Evolutionary conservation across 2,113 vertebrate genomes (phyloP).

Genomic region (Carlito syrichta): DNA sequence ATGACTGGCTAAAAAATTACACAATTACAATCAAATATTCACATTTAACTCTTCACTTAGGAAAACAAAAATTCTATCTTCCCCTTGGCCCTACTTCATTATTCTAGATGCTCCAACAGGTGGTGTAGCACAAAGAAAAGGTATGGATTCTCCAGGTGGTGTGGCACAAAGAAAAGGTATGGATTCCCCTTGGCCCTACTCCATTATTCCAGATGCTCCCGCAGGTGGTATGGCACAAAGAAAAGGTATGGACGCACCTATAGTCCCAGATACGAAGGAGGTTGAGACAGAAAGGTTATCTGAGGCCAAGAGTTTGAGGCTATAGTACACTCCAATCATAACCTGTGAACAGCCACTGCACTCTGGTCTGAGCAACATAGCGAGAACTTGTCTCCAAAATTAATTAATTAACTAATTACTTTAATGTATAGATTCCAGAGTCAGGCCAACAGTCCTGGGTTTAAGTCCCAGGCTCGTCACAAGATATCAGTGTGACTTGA

Average conservation of each 20-base stretch:
- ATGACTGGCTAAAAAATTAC: background rate
- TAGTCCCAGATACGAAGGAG: background rate
- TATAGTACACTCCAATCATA: too few species aligned
- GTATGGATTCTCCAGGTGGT: background rate
- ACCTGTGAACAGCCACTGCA: too few species aligned
- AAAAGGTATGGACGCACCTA: background rate
- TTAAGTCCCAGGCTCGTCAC: background rate
- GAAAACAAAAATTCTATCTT: background rate
- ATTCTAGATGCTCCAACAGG: background rate
- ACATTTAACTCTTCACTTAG: background rate
- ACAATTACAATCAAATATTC: background rate
- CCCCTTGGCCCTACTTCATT: background rate
- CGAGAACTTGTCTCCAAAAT: background rate
- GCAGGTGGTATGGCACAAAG: too few species aligned
- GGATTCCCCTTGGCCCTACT: background rate
- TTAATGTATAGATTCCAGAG: background rate
- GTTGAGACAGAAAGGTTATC: background rate
- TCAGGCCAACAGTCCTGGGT: background rate
- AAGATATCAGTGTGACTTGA: background rate
- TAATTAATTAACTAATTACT: background rate
- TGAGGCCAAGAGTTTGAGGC: background rate
- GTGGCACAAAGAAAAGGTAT: background rate
- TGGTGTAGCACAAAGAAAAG: background rate
- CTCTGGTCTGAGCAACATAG: background rate
- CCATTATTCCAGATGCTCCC: background rate